Evolutionary conservation across 2,888 invertebrate genomes (phyloP).

Genomic region (Athalia cordata): DNA sequence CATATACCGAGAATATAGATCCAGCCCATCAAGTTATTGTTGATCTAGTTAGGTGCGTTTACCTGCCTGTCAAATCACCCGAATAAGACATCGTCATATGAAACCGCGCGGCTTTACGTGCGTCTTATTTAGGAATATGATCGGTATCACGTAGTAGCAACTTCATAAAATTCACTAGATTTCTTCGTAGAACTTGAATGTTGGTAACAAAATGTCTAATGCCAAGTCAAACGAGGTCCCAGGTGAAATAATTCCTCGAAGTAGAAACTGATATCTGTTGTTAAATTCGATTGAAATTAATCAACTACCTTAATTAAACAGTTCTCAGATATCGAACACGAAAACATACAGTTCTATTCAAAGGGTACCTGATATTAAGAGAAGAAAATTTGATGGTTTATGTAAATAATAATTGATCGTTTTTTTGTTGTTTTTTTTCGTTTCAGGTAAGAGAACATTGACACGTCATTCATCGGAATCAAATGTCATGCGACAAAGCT

Average conservation of each 20-base stretch:
- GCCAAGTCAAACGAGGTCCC: not conserved
- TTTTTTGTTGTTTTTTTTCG: not conserved
- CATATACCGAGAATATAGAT: not conserved
- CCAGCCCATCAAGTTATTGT: not conserved
- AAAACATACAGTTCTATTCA: not conserved
- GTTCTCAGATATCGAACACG: conserved; percentile 28
- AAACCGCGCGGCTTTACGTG: not conserved
- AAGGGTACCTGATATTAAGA: not conserved
- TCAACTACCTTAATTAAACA: conserved; percentile 64
- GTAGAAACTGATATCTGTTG: conserved; percentile 16
- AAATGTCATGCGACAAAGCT: too few relatives aligned
- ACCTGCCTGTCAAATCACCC: conserved; percentile 25
- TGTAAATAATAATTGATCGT: not conserved
- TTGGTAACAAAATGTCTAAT: too few relatives aligned
- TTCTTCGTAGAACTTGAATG: too few relatives aligned
- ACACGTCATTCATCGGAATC: too few relatives aligned
- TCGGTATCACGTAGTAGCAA: too few relatives aligned
- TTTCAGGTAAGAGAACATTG: conserved; percentile 34
- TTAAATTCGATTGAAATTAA: conserved; percentile 66
- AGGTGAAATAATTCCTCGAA: not conserved
- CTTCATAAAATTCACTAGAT: too few relatives aligned
- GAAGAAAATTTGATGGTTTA: not conserved
- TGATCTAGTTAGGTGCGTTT: not conserved
- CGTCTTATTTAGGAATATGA: too few relatives aligned
- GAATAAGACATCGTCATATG: not conserved